A percentile compares a stretch with the other conserved stretches of the same genome.
Conservation (phyloP, 1,140 invertebrate species). For the Trinorchestia longiramus region DNA sequence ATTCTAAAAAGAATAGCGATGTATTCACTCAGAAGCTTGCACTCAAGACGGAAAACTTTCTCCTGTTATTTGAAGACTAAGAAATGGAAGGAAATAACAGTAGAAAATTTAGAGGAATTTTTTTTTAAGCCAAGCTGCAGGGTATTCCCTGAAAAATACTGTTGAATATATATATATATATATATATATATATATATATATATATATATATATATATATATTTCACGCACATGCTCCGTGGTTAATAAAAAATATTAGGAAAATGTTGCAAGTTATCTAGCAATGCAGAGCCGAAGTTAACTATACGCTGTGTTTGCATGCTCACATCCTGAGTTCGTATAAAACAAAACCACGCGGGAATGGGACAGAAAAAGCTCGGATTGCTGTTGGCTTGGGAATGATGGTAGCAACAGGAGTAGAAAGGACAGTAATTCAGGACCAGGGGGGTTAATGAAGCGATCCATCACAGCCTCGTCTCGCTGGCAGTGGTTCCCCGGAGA, state of each 20-base stretch:
- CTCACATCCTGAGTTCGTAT: neutral
- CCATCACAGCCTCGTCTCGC: neutral
- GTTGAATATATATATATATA: no score
- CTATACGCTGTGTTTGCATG: neutral
- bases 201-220: no score
- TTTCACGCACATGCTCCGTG: neutral
- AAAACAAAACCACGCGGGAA: neutral
- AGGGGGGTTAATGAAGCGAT: neutral
- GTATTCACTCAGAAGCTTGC: neutral
- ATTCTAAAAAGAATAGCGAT: neutral
- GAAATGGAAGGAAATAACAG: neutral
- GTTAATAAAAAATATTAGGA: neutral
- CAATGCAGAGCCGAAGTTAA: neutral
- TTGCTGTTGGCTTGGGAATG: neutral
- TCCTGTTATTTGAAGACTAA: neutral
- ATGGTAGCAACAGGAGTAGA: neutral
- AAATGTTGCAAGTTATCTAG: neutral
- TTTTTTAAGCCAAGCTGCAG: neutral
- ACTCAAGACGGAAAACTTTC: neutral
- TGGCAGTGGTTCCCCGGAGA: neutral
- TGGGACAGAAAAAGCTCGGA: neutral
- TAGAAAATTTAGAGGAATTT: neutral
- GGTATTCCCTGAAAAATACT: neutral
- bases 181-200: no score
- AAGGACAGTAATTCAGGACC: neutral